phyloP scores from a whole-genome alignment of 2,797 vertebrate genomes.

The Parambassis ranga region DNA sequence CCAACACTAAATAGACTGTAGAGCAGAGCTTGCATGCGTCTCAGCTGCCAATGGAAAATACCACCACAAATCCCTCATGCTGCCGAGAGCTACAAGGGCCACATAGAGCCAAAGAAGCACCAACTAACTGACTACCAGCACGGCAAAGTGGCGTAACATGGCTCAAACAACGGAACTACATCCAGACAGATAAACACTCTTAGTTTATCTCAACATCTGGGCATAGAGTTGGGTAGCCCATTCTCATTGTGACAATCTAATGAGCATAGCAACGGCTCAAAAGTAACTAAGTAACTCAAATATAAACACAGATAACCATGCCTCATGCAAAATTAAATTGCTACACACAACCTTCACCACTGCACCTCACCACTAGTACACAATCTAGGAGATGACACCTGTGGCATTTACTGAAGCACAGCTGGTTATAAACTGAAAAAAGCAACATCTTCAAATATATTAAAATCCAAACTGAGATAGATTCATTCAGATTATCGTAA shows the following conservation, averaged over 20 bases:
- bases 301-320: conserved; percentile 40
- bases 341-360: conserved; percentile 17
- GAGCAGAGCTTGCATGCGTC: conserved; percentile 24
- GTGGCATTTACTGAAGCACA: conserved; percentile 46
- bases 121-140: conserved; percentile 14
- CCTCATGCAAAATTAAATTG: conserved; percentile 56
- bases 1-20: conserved; percentile 28
- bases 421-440: conserved; percentile 33
- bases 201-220: neutral
- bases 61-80: conserved; percentile 47
- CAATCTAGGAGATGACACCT: conserved; percentile 30
- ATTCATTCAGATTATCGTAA: conserved; percentile 7
- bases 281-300: conserved; percentile 30
- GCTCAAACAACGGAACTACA: conserved; percentile 11
- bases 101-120: neutral
- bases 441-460: conserved; percentile 19
- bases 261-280: conserved; percentile 1
- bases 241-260: conserved; percentile 1
- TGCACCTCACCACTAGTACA: conserved; percentile 21
- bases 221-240: neutral
- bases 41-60: conserved; percentile 65
- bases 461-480: conserved; percentile 24
- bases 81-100: conserved; percentile 30
- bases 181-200: conserved; percentile 1
- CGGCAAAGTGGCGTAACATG: neutral